Evolutionary conservation across 2,113 vertebrate genomes (phyloP), one percentile per base, ranked within the genome.

Genomic region (rabbit (Oryctolagus cuniculus)): DNA sequence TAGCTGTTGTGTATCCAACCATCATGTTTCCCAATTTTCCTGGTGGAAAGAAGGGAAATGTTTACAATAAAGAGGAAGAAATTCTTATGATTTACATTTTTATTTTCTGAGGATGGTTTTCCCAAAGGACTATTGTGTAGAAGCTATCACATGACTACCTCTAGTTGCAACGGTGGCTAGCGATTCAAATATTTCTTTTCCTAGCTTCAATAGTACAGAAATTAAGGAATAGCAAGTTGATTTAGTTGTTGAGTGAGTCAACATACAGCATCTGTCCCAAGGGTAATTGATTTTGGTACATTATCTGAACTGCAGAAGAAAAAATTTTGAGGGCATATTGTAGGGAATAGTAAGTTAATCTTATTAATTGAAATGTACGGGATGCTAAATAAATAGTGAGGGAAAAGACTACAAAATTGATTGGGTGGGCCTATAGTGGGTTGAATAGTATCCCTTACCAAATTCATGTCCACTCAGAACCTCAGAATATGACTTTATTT

Each of bases 401-500:
- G 44, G 17, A 31, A 91, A 91, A 75, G 25, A 82, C 19, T 93
- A 9, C 72, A 84, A 22, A 79, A 25, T 36, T 88, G 58, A 27
- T 19, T 44, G 44, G 44, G 44, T 77, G 24, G 9, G 2, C 21
- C 10, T 82, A 0, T n/a, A 29, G 13, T 92, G 61, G 31, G 21
- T 70, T 86, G 6, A 89, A 55, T 70, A 55, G 58, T 92, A 19
- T 86, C 29, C 22, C 24, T 36, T 38, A 55, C 51, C n/a, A 80
- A 93, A 86, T 91, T 69, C 31, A 64, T 58, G 17, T 58, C 15
- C 15, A 77, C 25, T 6, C 6, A 34, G 63, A 89, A 94, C 34
- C 12, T 80, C 51, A 85, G 34, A 75, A 51, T 93, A 51, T 85
- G 74, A 72, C 22, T 34, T 86, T 85, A 91, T 77, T 91, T 84